Percentiles rank a stretch among this genome's conserved stretches.
Evolutionary conservation across 2,113 vertebrate genomes (phyloP).

Genomic region (Nothocercus julius): DNA sequence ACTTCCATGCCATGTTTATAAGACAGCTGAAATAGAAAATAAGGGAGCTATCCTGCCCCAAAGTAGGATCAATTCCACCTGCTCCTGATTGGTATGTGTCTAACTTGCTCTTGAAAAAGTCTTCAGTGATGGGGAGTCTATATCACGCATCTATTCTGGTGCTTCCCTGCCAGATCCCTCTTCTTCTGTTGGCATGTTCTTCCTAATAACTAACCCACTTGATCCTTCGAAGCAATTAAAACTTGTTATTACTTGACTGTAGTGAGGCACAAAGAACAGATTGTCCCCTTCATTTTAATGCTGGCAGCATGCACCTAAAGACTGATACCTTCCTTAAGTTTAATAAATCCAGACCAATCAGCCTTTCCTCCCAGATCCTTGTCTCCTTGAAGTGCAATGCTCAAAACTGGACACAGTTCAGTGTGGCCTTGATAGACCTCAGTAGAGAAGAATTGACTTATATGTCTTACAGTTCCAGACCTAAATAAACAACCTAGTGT

Average conservation of each 20-base stretch:
- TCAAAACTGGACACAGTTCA: background rate
- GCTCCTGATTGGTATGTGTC: slow-evolving; percentile 31
- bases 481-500: background rate
- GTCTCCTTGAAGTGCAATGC: background rate
- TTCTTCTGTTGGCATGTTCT: background rate
- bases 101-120: slow-evolving; percentile 5
- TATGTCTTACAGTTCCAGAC: background rate
- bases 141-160: background rate
- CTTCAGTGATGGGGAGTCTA: background rate
- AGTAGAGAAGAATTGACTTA: background rate
- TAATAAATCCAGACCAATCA: background rate
- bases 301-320: background rate
- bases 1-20: slow-evolving; percentile 37
- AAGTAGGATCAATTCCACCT: background rate
- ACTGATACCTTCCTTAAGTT: background rate
- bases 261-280: background rate
- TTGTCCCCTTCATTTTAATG: background rate
- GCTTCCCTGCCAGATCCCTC: background rate
- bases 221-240: background rate
- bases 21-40: slow-evolving; percentile 59
- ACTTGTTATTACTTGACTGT: background rate
- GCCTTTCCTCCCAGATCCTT: background rate
- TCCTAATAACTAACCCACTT: background rate
- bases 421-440: background rate
- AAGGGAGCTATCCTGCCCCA: background rate